phyloP scores from a whole-genome alignment of 2,888 invertebrate species.

The Endomychus coccineus region DNA sequence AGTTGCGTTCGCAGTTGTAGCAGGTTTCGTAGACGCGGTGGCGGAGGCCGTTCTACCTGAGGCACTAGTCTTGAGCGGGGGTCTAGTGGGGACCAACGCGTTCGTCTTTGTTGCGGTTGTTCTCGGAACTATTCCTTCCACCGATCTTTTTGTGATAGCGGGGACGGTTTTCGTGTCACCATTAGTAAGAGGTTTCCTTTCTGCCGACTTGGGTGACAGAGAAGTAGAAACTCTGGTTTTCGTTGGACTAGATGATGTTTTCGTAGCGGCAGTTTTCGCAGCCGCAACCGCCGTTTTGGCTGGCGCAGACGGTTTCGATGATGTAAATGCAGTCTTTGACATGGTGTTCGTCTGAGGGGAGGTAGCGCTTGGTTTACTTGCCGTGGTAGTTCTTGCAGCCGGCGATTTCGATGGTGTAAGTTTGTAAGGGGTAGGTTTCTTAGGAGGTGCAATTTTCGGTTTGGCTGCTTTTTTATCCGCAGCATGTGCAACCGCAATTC shows the following conservation, averaged over 20 bases:
- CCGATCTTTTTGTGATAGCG: slow-evolving; percentile 12
- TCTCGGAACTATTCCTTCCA: slow-evolving; percentile 16
- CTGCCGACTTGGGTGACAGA: slow-evolving; percentile 28
- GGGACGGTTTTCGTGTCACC: slow-evolving; percentile 45
- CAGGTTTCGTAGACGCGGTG: slow-evolving; percentile 19
- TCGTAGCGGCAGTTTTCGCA: slow-evolving; percentile 11
- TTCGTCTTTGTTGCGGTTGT: slow-evolving; percentile 9
- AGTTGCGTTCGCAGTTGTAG: slow-evolving; percentile 29
- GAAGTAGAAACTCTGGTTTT: slow-evolving; percentile 9
- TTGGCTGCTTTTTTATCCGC: slow-evolving; percentile 33
- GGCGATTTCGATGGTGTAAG: no score
- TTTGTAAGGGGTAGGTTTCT: slow-evolving; percentile 14
- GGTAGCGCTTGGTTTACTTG: slow-evolving; percentile 17
- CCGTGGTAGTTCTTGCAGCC: slow-evolving; percentile 21
- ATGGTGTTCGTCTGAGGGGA: slow-evolving; percentile 22
- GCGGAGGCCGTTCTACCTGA: slow-evolving; percentile 21
- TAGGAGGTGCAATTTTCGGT: slow-evolving; percentile 11
- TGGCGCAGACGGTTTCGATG: slow-evolving; percentile 18
- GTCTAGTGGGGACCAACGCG: slow-evolving; percentile 23
- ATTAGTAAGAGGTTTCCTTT: slow-evolving; percentile 51
- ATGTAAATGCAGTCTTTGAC: slow-evolving; percentile 15
- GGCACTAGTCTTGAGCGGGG: no score
- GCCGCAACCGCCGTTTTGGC: slow-evolving; percentile 20
- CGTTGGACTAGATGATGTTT: slow-evolving; percentile 16
- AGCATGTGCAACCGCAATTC: slow-evolving; percentile 30